These are phyloP conservation scores for Hypolimnas misippus DNA, from an alignment of 2,888 invertebrate genomes.

Conservation along the genomic window DNA sequence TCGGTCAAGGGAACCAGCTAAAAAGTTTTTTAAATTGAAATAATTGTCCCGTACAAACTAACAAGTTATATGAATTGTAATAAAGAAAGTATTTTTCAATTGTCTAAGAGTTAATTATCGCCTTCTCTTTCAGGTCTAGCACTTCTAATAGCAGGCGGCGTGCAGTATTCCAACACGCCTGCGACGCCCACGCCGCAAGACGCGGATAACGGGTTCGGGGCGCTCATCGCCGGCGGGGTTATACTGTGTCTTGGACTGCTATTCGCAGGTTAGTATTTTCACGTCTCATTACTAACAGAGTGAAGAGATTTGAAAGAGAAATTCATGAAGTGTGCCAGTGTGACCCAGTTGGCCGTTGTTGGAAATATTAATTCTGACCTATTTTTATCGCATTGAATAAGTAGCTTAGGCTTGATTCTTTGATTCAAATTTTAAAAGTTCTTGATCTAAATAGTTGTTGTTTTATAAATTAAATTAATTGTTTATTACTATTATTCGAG, in stretches of 20 bases:
- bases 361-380: constrained; percentile 1
- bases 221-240: constrained; percentile 86
- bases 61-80: too few relatives aligned
- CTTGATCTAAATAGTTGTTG: not conserved
- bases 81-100: too few relatives aligned
- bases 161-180: constrained; percentile 81
- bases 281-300: not conserved
- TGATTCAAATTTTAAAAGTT: not conserved
- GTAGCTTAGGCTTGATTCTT: not conserved
- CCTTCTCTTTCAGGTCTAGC: constrained; percentile 77
- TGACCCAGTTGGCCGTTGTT: not conserved
- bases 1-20: too few relatives aligned
- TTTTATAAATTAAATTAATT: too few relatives aligned
- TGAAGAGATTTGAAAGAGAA: not conserved
- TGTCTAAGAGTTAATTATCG: not conserved
- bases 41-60: too few relatives aligned
- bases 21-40: too few relatives aligned
- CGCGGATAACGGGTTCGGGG: constrained; percentile 75
- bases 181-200: constrained; percentile 65
- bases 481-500: too few relatives aligned
- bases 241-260: constrained; percentile 85
- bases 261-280: constrained; percentile 80
- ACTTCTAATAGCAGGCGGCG: constrained; percentile 85
- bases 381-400: not conserved
- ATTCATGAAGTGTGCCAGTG: not conserved